Percentiles rank a stretch among this genome's conserved stretches.
phyloP scores from a whole-genome alignment of 1,140 invertebrate species.

The Zaprionus camerounensis region DNA sequence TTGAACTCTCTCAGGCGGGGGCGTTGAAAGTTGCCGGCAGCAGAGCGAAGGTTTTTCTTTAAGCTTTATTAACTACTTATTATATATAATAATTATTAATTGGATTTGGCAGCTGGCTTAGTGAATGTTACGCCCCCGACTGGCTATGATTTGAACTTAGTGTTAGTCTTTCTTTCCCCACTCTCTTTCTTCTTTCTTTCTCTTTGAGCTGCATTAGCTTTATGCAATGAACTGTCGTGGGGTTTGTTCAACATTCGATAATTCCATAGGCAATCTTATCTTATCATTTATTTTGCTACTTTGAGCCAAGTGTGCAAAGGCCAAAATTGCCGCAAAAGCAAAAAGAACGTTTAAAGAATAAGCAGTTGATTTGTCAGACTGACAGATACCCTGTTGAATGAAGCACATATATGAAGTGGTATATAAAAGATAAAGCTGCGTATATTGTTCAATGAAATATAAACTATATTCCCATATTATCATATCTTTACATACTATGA shows the following conservation, averaged over 20 bases:
- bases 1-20: slow-evolving; percentile 36
- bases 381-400: slow-evolving; percentile 8
- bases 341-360: background rate
- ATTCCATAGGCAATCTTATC: slow-evolving; percentile 34
- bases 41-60: slow-evolving; percentile 37
- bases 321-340: background rate
- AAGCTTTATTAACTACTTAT: slow-evolving; percentile 36
- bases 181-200: background rate
- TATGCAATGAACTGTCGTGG: slow-evolving; percentile 8
- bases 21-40: slow-evolving; percentile 44
- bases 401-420: background rate
- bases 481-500: background rate
- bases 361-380: background rate
- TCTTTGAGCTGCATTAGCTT: slow-evolving; percentile 16
- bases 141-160: background rate
- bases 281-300: slow-evolving; percentile 30
- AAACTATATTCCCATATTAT: background rate
- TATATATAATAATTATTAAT: slow-evolving; percentile 51
- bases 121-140: slow-evolving; percentile 8
- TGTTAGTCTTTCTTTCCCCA: background rate
- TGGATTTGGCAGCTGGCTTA: slow-evolving; percentile 26
- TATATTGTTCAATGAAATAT: background rate
- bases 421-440: background rate
- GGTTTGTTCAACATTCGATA: slow-evolving; percentile 3
- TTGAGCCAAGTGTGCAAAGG: slow-evolving; percentile 37